These are phyloP conservation scores for Ameiurus melas DNA, from an alignment of 2,113 vertebrate genomes.

Conservation along the genomic window DNA sequence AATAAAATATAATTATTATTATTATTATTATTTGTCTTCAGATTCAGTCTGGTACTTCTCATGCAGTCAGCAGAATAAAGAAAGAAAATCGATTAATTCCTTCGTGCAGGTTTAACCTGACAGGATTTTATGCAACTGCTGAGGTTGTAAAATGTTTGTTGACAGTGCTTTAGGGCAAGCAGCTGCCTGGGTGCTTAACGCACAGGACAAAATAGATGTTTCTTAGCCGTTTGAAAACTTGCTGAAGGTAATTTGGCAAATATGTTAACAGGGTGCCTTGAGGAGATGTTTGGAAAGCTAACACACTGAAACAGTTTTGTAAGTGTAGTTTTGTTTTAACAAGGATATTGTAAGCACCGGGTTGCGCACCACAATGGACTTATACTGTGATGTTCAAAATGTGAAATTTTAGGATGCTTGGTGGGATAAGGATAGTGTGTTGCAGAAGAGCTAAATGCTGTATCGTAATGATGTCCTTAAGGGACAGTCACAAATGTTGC, in stretches of 20 bases:
- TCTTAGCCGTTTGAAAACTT: background rate
- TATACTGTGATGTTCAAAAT: background rate
- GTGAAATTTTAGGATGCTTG: background rate
- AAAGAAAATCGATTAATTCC: background rate
- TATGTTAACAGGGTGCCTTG: background rate
- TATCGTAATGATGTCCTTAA: background rate
- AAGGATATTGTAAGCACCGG: background rate
- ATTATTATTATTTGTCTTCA: background rate
- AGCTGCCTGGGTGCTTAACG: conserved; percentile 44
- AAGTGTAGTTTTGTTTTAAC: background rate
- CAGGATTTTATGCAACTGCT: conserved; percentile 41
- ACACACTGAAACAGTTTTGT: background rate
- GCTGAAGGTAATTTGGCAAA: conserved; percentile 19
- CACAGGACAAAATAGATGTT: conserved; percentile 1
- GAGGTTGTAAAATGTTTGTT: conserved; percentile 46
- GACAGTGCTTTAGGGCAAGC: conserved; percentile 39
- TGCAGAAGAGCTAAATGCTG: background rate
- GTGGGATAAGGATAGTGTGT: background rate
- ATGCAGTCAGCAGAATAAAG: background rate
- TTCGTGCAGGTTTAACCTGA: conserved; percentile 10
- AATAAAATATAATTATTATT: background rate
- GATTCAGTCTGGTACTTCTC: background rate
- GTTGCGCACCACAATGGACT: background rate
- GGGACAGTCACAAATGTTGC: background rate
- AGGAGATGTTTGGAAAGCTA: background rate